phyloP scores from a whole-genome alignment of 2,888 invertebrate genomes.

The Epistrophe grossulariae region DNA sequence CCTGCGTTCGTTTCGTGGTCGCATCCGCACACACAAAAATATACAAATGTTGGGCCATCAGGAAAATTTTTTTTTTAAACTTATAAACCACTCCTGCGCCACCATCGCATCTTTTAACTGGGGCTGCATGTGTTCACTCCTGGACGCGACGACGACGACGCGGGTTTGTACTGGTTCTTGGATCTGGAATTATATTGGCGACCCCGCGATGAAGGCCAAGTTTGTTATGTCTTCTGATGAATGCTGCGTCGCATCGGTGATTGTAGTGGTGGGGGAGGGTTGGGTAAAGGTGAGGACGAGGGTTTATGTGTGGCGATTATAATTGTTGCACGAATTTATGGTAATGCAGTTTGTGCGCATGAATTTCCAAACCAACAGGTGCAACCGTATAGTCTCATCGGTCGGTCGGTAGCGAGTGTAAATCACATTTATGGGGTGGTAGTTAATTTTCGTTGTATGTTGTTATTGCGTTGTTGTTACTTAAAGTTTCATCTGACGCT shows the following conservation, averaged over 20 bases:
- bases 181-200: constrained; percentile 9
- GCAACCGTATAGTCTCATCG: constrained; percentile 23
- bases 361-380: constrained; percentile 56
- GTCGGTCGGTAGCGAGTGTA: constrained; percentile 48
- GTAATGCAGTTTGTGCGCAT: constrained; percentile 62
- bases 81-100: not conserved
- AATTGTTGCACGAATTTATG: constrained; percentile 74
- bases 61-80: constrained; percentile 7
- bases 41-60: constrained; percentile 59
- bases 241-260: not conserved
- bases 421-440: constrained; percentile 63
- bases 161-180: not conserved
- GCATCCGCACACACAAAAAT: constrained; percentile 23
- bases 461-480: constrained; percentile 4
- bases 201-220: constrained; percentile 2
- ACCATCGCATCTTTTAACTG: not conserved
- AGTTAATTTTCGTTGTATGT: constrained; percentile 47
- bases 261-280: not conserved
- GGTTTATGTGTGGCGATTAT: constrained; percentile 54
- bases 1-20: constrained; percentile 16
- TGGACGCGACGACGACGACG: not conserved
- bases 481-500: not conserved
- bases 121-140: not conserved
- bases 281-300: constrained; percentile 36
- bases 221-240: constrained; percentile 20